These are phyloP conservation scores for Cyprinella venusta DNA, from an alignment of 2,797 vertebrate species.

Conservation along the genomic window DNA sequence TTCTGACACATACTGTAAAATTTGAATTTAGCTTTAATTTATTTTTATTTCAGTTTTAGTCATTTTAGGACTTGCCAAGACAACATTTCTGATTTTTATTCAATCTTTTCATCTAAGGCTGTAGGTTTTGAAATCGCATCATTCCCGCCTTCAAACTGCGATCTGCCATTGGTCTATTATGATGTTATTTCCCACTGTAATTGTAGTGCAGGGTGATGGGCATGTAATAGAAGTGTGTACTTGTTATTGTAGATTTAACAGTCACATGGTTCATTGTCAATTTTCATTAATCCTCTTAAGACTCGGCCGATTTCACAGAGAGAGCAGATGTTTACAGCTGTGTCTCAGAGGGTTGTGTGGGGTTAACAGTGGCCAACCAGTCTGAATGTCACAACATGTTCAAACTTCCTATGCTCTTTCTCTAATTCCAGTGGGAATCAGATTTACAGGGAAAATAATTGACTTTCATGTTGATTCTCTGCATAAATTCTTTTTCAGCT, in stretches of 20 bases:
- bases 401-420: background rate
- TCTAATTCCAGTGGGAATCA: background rate
- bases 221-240: background rate
- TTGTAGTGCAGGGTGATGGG: background rate
- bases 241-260: conserved; percentile 12
- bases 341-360: conserved; percentile 49
- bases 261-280: conserved; percentile 27
- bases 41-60: background rate
- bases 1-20: background rate
- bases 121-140: background rate
- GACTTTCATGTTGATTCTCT: background rate
- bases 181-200: background rate
- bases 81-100: background rate
- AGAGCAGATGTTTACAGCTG: conserved; percentile 54
- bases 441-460: background rate
- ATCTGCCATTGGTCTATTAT: background rate
- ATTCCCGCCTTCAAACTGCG: background rate
- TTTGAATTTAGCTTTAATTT: background rate
- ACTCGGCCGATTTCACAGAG: conserved; percentile 48
- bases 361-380: conserved; percentile 7
- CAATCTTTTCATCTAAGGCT: background rate
- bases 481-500: background rate
- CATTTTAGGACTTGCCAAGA: background rate
- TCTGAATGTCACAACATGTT: conserved; percentile 13
- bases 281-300: conserved; percentile 40